Evolutionary conservation across 2,888 invertebrate species (phyloP).

Genomic region (Thymelicus sylvestris): DNA sequence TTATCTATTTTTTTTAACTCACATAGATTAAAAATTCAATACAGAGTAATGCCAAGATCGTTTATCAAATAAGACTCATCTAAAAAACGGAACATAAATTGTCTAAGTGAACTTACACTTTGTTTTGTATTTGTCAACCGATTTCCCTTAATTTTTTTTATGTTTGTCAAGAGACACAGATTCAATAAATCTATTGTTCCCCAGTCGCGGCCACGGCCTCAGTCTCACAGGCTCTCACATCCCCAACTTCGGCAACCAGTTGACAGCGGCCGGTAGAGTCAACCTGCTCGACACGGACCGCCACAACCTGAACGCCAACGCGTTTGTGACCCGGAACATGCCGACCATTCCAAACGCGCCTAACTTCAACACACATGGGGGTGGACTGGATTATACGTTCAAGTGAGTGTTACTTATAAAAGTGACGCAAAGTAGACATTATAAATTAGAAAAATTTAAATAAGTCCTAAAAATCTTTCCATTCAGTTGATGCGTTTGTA

Average conservation of each 20-base stretch:
- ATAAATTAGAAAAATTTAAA: too few relatives aligned
- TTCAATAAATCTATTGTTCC: not conserved
- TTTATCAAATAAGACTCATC: too few relatives aligned
- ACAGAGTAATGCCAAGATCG: too few relatives aligned
- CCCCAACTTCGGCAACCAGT: slow-evolving; percentile 52
- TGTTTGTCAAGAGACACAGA: too few relatives aligned
- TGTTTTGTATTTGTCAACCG: too few relatives aligned
- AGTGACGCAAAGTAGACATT: not conserved
- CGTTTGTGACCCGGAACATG: slow-evolving; percentile 53
- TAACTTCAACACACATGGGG: slow-evolving; percentile 55
- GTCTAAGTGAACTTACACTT: too few relatives aligned
- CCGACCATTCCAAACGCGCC: slow-evolving; percentile 48
- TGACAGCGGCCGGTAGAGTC: slow-evolving; percentile 54
- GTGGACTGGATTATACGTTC: slow-evolving; percentile 51
- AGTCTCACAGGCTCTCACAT: slow-evolving; percentile 51
- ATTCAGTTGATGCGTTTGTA: too few relatives aligned
- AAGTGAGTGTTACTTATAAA: slow-evolving; percentile 48
- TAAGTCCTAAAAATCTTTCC: too few relatives aligned
- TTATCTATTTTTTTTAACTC: too few relatives aligned
- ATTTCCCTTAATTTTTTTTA: too few relatives aligned
- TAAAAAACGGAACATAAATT: too few relatives aligned
- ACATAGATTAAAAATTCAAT: too few relatives aligned
- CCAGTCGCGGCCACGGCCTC: slow-evolving; percentile 52
- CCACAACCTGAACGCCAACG: slow-evolving; percentile 53
- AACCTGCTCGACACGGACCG: slow-evolving; percentile 53